Evolutionary conservation across 2,888 invertebrate species (phyloP), one percentile per base, ranked within the genome.

Genomic region (Lasioglossum calceatum): DNA sequence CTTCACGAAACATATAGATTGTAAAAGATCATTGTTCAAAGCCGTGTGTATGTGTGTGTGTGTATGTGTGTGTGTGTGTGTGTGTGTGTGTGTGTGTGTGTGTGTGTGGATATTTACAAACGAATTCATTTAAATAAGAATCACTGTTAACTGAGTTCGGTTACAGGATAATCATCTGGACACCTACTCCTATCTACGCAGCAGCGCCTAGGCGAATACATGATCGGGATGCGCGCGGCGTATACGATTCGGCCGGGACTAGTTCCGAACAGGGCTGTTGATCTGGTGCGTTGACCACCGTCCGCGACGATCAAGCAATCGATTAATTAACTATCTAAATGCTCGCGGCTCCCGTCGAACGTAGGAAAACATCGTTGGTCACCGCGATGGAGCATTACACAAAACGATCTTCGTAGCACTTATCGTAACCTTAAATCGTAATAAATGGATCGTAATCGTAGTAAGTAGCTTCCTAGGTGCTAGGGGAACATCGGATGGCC

Each of bases 61-160:
- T 54, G n/a, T 79, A 77, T 84, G 70, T 70, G 39, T 70, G 23
- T 36, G 10, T 36, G 85, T 90, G 79, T 64, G 16, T 64, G 12
- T 54, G n/a, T 79, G 78, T 84, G 70, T 70, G 39, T 70, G 23
- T 36, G 10, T 36, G 85, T 90, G 79, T 67, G n/a, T 79, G 36
- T 67, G 2, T 39, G 70, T 70, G 85, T 91, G 82, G 86, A 73
- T 93, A 93, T 93, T 93, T 93, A 93, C 92, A 93, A 92, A 93
- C 89, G 89, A 90, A 81, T 92, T 93, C 92, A 91, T 93, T 93
- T 93, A 92, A 93, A 93, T 93, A 92, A 93, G 92, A 91, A 87
- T 89, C 89, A 82, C 83, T 91, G 61, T 93, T 87, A 92, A 92
- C 91, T 88, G 87, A 90, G 78, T 84, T 88, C 80, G 81, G 50